Percentiles rank a stretch among this genome's conserved stretches.
Evolutionary conservation across 2,797 vertebrate genomes (phyloP).

Genomic region (Podarcis lilfordi): DNA sequence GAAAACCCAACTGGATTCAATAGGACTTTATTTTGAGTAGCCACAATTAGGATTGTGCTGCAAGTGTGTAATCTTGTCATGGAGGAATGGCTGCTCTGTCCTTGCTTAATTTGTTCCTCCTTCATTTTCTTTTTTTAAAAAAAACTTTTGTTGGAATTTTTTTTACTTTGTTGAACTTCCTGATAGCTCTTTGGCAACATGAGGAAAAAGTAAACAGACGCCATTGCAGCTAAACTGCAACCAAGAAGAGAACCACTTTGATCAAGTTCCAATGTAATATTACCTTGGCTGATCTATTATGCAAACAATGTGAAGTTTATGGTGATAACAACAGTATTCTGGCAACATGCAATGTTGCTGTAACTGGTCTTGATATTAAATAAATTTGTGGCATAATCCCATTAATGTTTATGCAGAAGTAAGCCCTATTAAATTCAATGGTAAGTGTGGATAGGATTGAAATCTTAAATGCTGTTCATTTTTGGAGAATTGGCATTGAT

Average conservation of each 20-base stretch:
- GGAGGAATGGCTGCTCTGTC: not conserved
- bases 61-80: not conserved
- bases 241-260: not conserved
- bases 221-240: no score
- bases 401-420: no score
- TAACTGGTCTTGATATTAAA: not conserved
- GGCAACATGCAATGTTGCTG: rapidly evolving
- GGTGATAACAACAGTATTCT: not conserved
- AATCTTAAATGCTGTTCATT: not conserved
- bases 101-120: not conserved
- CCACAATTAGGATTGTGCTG: not conserved
- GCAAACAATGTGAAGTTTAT: not conserved
- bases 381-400: not conserved
- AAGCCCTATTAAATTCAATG: no score
- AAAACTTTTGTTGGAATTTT: conserved; percentile 8
- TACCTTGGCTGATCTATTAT: not conserved
- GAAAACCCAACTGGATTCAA: not conserved
- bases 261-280: not conserved
- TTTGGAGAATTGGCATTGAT: not conserved
- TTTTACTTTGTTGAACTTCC: not conserved
- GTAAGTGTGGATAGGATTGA: no score
- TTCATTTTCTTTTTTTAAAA: not conserved
- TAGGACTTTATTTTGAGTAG: not conserved
- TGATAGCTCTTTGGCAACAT: not conserved
- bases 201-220: not conserved